Conservation (phyloP, 2,797 vertebrate species). For the Todus mexicanus region DNA sequence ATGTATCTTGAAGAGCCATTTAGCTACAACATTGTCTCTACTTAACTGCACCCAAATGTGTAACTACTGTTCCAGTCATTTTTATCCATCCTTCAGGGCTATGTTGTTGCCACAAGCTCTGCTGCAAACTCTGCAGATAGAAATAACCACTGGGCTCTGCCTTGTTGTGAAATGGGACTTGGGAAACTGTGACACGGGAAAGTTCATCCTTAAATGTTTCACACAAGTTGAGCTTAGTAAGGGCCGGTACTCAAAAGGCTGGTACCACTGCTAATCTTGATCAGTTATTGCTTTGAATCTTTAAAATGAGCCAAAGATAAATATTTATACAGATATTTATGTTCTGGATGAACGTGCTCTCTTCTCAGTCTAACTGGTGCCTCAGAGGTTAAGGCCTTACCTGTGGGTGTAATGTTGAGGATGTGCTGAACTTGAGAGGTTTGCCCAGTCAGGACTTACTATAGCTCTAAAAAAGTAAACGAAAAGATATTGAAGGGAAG, state of each 20-base stretch:
- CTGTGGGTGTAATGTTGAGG: background rate
- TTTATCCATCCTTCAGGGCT: background rate
- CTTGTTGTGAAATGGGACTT: background rate
- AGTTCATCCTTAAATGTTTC: background rate
- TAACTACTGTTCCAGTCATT: slow-evolving; percentile 31
- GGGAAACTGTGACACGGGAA: background rate
- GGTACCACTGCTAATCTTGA: background rate
- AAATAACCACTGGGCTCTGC: background rate
- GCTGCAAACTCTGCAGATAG: background rate
- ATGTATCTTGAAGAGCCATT: background rate
- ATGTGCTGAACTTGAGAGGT: background rate
- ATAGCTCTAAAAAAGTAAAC: background rate
- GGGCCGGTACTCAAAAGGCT: background rate
- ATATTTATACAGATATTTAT: background rate
- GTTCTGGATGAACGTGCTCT: background rate
- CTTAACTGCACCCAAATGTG: slow-evolving; percentile 19
- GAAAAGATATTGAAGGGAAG: background rate
- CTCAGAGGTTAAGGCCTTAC: background rate
- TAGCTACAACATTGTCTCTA: background rate
- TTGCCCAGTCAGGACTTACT: background rate
- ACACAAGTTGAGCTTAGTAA: background rate
- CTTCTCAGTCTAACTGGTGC: background rate
- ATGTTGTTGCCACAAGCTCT: background rate
- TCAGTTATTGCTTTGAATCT: background rate
- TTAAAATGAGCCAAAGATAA: background rate